Evolutionary conservation across 2,888 invertebrate species (phyloP), one percentile per base, ranked within the genome.

Genomic region (Pollenia amentaria): DNA sequence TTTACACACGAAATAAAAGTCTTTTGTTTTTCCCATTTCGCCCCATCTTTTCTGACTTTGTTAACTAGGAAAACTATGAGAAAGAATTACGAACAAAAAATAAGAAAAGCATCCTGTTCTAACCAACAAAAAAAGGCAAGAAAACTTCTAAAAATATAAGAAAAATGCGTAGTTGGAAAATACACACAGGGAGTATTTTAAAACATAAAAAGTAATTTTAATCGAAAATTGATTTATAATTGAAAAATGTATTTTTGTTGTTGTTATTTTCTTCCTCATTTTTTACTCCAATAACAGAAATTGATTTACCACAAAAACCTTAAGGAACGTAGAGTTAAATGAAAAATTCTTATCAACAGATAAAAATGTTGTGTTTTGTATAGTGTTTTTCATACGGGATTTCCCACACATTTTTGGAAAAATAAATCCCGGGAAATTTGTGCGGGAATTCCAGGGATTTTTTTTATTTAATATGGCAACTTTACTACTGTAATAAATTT

Each of bases 191-290:
- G 51, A 81, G 65, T 60, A 29, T 29, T 29, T 29, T 29, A 55
- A 76, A 79, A 85, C 40, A 65, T 46, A 76, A 83, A 91, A 93
- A 92, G 92, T 91, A 92, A 92, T 93, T 92, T 93, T 92, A 93
- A 93, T 93, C 92, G 93, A 93, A 93, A 93, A 93, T 93, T 93
- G 92, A 93, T 93, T 93, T 93, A 93, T 93, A 93, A 93, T 93
- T 93, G 93, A 93, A 93, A 93, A 92, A 84, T 83, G 55, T 83
- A 57, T 79, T 83, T 57, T 82, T 64, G 4, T 65, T 77, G 14
- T 44, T 65, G 29, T 64, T 75, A 12, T 55, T 42, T 57, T 69
- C 42, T 18, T 62, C n/a, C 18, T 46, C 44, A 73, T 53, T 42
- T 44, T 84, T 60, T 18, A 44, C 51, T 80, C 44, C 42, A 65